Evolutionary conservation across 2,113 vertebrate species (phyloP), one percentile per base, ranked within the genome.

Genomic region (Zosterops borbonicus): DNA sequence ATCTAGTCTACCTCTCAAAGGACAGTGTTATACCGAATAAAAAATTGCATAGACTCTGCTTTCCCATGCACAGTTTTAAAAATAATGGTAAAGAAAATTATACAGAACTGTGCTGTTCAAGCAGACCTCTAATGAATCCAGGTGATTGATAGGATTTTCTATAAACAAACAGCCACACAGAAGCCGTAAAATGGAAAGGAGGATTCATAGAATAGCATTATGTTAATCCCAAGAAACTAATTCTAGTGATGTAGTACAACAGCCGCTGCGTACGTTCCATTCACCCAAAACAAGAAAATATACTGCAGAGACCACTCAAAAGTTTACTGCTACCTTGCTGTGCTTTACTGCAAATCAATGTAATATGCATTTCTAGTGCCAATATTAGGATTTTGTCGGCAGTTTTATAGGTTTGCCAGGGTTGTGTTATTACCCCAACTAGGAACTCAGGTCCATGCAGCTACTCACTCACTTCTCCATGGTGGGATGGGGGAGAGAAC

Each of bases 201-300:
- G 88, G 75, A 95, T 97, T 98, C 96, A 93, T 81, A 96, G 96
- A 97, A 97, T 78, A 96, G 44, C 95, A 96, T 98, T 98, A 98
- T 98, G 97, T 74, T 98, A 98, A 98, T 98, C 98, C 97, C 97
- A 95, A 76, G 97, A 96, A 98, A 97, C 96, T 96, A 98, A 98
- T 98, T 98, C 96, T 65, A 90, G 88, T 98, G 97, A 98, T 98
- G 90, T 98, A 98, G 67, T 96, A 94, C 91, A 94, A 93, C 92
- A 95, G 90, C 87, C 20, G 0, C 75, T 92, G 42, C 88, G 94
- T 94, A 86, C 9, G 4, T 94, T 92, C 93, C 53, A 80, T 97
- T 97, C 96, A 96, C 93, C 90, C 87, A 55, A 96, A 97, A 74
- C 79, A 95, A 95, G 96, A 97, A 97, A 97, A 97, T 97, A 95